Base-by-base conservation (phyloP, 2,888 invertebrate species). In the Crossocerus cetratus region DNA sequence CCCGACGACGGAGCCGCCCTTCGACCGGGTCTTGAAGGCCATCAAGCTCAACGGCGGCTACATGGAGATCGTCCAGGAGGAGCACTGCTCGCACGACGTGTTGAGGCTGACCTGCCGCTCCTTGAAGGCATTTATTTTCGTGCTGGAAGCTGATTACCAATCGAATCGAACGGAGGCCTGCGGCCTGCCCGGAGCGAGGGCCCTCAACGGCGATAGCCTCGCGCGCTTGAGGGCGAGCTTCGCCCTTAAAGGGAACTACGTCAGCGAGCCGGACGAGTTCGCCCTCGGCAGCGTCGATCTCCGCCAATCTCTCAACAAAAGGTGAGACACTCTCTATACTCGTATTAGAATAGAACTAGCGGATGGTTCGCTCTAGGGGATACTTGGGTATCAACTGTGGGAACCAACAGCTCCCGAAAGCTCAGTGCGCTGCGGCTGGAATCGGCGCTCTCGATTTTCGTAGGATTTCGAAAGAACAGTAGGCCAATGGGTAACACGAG, bases 11-110 rank as follows among this genome's bases (percentile, higher is more conserved):
- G 80, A 71, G 21, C 49, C 82, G 2, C 77, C 84, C 13, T 79
- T 83, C 61, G 69, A 71, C 18, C 78, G 84, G 32, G 81, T 82
- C 14, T 74, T 85, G 49, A 84, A 79, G 16, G 83, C 81, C 11
- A 81, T 87, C 18, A 76, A 73, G 57, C 72, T 88, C 2, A 80
- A 83, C 8, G 83, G 85, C 2, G 79, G 84, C 11, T 85, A 84
- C 64, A 88, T 90, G 87, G 90, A 90, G 66, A 78, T 89, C 53
- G 83, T 90, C 11, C 82, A 88, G 56, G 89, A 90, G 65, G 84
- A 84, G 2, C 84, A 84, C 8, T 90, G 90, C 69, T 89, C 90
- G 20, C 83, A 86, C 22, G 67, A 84, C 0, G 65, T 86, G 3
- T 72, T 88, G 0, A 81, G 90, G 20, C 74, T 90, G 4, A 89